Evolutionary conservation across 1,140 invertebrate species (phyloP).

Genomic region (Conus ventricosus): DNA sequence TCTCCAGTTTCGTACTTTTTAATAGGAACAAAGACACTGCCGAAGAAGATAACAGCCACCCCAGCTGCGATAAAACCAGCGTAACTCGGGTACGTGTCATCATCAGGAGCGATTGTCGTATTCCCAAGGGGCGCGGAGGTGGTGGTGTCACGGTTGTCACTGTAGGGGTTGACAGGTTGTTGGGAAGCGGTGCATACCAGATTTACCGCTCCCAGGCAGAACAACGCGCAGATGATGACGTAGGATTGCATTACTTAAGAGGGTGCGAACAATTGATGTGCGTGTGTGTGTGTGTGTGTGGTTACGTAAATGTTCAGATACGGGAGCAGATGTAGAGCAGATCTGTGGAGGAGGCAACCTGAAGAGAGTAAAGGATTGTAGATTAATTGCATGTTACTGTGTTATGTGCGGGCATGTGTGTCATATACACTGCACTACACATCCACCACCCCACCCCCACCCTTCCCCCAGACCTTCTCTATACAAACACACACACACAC

Average conservation of each 20-base stretch:
- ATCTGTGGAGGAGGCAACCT: no score
- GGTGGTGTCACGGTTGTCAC: not conserved
- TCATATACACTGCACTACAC: no score
- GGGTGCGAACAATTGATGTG: no score
- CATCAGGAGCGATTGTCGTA: not conserved
- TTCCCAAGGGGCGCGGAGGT: not conserved
- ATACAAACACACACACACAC: no score
- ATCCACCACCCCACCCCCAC: no score
- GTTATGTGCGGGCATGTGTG: no score
- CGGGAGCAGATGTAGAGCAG: no score
- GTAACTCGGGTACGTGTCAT: slow-evolving; percentile 43
- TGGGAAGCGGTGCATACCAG: not conserved
- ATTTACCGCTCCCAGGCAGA: not conserved
- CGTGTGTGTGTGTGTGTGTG: no score
- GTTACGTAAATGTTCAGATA: no score
- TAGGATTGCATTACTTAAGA: not conserved
- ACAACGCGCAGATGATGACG: not conserved
- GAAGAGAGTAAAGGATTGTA: no score
- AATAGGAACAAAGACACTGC: slow-evolving; percentile 74
- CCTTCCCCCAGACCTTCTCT: no score
- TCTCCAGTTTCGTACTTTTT: slow-evolving; percentile 75
- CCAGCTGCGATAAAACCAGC: slow-evolving; percentile 67
- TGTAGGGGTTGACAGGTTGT: not conserved
- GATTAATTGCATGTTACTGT: no score
- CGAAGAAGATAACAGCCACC: slow-evolving; percentile 71